Evolutionary conservation across 2,797 vertebrate species (phyloP).

Genomic region (Crocidura indochinensis): DNA sequence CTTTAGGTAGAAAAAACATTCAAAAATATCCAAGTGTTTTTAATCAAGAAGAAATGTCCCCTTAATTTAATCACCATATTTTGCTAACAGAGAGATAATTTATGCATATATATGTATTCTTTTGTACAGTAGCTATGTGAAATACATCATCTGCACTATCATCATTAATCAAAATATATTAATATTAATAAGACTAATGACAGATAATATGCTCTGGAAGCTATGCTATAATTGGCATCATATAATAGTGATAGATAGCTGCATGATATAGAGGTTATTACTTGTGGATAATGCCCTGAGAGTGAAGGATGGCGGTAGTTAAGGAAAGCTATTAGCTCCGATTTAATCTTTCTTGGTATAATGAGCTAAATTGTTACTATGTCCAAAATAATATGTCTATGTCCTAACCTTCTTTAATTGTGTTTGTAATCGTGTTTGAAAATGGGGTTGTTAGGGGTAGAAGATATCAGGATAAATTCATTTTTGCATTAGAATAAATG

Average conservation of each 20-base stretch:
- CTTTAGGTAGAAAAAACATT: not conserved
- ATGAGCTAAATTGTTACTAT: not conserved
- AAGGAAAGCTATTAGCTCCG: not conserved
- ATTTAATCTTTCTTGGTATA: not conserved
- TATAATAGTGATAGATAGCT: not conserved
- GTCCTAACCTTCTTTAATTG: not conserved
- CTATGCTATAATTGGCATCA: not conserved
- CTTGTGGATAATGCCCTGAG: not conserved
- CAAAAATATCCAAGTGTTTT: not conserved
- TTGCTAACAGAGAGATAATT: not conserved
- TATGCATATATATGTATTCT: not conserved
- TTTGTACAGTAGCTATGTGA: not conserved
- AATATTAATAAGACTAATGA: not conserved
- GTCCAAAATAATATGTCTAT: not conserved
- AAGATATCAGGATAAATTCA: not conserved
- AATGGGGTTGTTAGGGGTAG: not conserved
- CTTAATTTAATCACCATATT: not conserved
- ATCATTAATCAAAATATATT: conserved; percentile 18
- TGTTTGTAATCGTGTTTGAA: not conserved
- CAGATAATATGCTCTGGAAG: not conserved
- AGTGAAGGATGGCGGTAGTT: not conserved
- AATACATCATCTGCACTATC: not conserved
- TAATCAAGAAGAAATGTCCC: not conserved
- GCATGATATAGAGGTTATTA: not conserved
- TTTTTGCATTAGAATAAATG: not conserved